A percentile compares a stretch with the other conserved stretches of the same genome.
These are phyloP conservation scores for Takifugu ocellatus DNA, from an alignment of 2,797 vertebrate species.

Conservation along the genomic window DNA sequence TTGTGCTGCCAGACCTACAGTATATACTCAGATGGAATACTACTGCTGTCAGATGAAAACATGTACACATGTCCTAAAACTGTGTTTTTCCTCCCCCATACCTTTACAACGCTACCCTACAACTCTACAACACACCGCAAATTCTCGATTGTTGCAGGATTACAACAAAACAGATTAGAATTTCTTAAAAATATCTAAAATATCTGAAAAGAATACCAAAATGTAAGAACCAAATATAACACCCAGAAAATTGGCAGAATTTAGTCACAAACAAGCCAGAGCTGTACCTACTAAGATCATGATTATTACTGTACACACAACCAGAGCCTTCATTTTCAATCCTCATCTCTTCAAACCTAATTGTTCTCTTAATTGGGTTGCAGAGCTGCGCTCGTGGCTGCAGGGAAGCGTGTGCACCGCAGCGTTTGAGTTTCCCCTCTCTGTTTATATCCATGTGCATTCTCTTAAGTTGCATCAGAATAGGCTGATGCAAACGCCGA, in stretches of 20 bases:
- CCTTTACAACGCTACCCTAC: not conserved
- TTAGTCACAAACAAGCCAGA: too few species aligned
- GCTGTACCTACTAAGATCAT: too few species aligned
- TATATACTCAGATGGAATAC: slow-evolving; percentile 41
- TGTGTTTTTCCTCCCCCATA: not conserved
- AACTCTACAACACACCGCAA: not conserved
- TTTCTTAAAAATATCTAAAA: too few species aligned
- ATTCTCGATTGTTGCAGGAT: not conserved
- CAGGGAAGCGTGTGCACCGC: slow-evolving; percentile 70
- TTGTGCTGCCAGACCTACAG: slow-evolving; percentile 50
- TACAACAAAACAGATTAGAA: too few species aligned
- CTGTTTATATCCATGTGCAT: too few species aligned
- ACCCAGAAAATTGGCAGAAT: too few species aligned
- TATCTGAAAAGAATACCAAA: too few species aligned
- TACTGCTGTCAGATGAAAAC: slow-evolving; percentile 40
- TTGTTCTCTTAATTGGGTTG: slow-evolving; percentile 98
- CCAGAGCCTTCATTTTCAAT: slow-evolving; percentile 50
- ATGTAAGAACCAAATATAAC: too few species aligned
- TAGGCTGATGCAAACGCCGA: too few species aligned
- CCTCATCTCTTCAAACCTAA: slow-evolving; percentile 88
- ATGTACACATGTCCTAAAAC: slow-evolving; percentile 1
- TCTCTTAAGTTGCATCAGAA: too few species aligned
- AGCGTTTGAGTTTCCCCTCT: too few species aligned
- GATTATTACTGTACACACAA: not conserved
- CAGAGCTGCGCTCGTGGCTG: slow-evolving; percentile 85